Evolutionary conservation across 2,113 vertebrate genomes (phyloP), one percentile per base, ranked within the genome.

Genomic region (Cervus canadensis): DNA sequence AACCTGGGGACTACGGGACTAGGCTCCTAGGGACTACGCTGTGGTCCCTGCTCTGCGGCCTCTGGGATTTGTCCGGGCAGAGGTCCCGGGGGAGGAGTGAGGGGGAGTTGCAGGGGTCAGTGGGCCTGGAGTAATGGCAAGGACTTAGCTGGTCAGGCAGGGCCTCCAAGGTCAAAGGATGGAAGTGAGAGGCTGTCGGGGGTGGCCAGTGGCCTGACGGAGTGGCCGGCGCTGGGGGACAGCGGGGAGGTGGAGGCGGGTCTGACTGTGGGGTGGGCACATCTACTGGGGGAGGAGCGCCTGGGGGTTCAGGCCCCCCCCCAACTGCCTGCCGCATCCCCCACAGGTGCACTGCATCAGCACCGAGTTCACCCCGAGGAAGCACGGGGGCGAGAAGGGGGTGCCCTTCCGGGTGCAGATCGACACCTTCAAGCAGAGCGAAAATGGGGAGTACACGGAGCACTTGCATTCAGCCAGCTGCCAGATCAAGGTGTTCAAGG

Each of bases 401-500:
- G 99, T 99, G 50, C 99, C 99, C 7, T 99, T 99, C 93, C 99
- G 99, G 16, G 99, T 99, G 95, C 99, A 99, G 98, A 99, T 99
- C 2, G 99, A 99, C 98, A 99, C 99, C 0, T 99, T 99, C 97
- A 99, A 98, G 97, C 99, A 99, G 98, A 99, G 99, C 0, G 99
- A 99, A 86, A 99, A 99, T 2, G 99, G 99, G 26, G 99, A 99
- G 95, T 99, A 99, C 98, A 98, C 99, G 1, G 99, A 99, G 92
- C 99, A 99, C 45, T 96, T 99, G 92, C 99, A 99, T 97, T 99
- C 99, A 0, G 99, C 99, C 98, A 99, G 99, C 99, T 99, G 99
- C 98, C 99, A 99, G 98, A 99, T 99, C 99, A 99, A 99, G 99
- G 99, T 99, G 88, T 99, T 99, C 98, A 99, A 99, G 99, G 99